These are phyloP conservation scores for Scelioninae gen. 1 DNA, from an alignment of 2,888 invertebrate species.

Conservation along the genomic window DNA sequence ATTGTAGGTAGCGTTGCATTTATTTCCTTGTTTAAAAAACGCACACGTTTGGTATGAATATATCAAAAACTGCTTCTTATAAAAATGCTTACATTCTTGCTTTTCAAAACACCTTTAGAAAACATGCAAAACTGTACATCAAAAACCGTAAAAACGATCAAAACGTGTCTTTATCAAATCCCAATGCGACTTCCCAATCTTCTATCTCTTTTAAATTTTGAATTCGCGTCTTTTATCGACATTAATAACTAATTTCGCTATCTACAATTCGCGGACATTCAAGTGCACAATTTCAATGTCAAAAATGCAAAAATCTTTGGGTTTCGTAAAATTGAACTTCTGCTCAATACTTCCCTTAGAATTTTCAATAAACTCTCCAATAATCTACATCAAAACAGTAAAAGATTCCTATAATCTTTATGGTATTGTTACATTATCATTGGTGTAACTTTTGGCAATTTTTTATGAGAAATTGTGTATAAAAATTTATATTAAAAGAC, in stretches of 20 bases:
- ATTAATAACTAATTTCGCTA: constrained; percentile 22
- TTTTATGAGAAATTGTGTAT: constrained; percentile 25
- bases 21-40: constrained; percentile 8
- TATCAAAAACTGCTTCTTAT: constrained; percentile 27
- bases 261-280: constrained; percentile 44
- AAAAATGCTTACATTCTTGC: constrained; percentile 22
- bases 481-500: too few relatives aligned
- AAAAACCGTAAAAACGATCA: constrained; percentile 4
- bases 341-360: background rate
- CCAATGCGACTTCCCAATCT: constrained; percentile 1
- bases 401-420: too few relatives aligned
- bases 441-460: too few relatives aligned
- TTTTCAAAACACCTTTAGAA: constrained; percentile 6
- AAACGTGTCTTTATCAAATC: constrained; percentile 14
- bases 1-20: constrained; percentile 36
- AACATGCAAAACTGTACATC: constrained; percentile 29
- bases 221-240: background rate
- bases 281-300: constrained; percentile 9
- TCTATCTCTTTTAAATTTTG: background rate
- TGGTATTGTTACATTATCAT: too few relatives aligned
- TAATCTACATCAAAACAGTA: too few relatives aligned
- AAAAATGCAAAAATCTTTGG: constrained; percentile 20
- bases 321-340: background rate
- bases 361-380: too few relatives aligned
- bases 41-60: constrained; percentile 7